These are phyloP conservation scores for Acipenser transmontanus DNA, from an alignment of 2,797 vertebrate genomes.

Conservation along the genomic window DNA sequence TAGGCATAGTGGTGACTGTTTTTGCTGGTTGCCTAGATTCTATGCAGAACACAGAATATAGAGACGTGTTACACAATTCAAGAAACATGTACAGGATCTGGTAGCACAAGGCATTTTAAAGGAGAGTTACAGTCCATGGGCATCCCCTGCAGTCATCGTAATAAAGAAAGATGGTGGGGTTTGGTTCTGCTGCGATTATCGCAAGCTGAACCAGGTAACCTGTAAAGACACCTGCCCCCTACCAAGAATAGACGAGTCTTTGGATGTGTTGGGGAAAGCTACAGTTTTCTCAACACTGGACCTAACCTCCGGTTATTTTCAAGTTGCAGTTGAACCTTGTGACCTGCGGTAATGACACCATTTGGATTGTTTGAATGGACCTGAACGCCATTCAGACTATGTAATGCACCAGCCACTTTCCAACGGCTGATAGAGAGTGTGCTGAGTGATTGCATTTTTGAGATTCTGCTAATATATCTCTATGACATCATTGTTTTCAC, in stretches of 20 bases:
- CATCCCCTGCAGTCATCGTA: constrained; percentile 24
- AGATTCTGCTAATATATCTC: constrained; percentile 12
- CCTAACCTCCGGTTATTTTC: constrained; percentile 19
- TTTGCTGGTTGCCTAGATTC: too few relatives aligned
- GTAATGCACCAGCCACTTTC: constrained; percentile 12
- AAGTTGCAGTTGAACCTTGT: constrained; percentile 8
- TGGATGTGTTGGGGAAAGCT: constrained; percentile 11
- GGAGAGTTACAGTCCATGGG: constrained; percentile 19
- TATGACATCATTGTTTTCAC: constrained; percentile 15
- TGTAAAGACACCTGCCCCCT: constrained; percentile 17
- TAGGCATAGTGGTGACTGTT: too few relatives aligned
- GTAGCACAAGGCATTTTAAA: constrained; percentile 11
- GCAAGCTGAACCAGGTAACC: constrained; percentile 13
- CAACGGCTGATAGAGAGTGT: constrained; percentile 17
- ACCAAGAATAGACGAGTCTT: constrained; percentile 12
- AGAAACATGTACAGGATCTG: constrained; percentile 9
- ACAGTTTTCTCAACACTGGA: constrained; percentile 21
- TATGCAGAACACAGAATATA: too few relatives aligned
- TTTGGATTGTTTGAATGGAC: constrained; percentile 22
- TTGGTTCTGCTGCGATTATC: constrained; percentile 17
- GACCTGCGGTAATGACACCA: constrained; percentile 17
- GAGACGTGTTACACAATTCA: not conserved
- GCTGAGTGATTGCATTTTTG: constrained; percentile 13
- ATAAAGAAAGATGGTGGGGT: constrained; percentile 17
- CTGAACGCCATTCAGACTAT: constrained; percentile 13